A percentile compares a stretch with the other conserved stretches of the same genome.
These are phyloP conservation scores for Acyrthosiphon pisum DNA, from an alignment of 1,140 invertebrate species.

Conservation along the genomic window DNA sequence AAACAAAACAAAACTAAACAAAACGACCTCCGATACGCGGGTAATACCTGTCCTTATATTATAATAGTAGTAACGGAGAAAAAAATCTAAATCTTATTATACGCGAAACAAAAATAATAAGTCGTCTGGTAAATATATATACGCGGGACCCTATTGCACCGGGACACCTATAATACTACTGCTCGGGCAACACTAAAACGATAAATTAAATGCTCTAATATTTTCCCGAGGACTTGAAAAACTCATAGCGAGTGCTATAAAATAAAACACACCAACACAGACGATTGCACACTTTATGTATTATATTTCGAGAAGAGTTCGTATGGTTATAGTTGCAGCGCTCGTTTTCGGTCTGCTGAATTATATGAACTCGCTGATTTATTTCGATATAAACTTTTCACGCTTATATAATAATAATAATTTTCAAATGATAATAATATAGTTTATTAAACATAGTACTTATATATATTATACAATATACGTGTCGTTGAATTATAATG, in stretches of 20 bases:
- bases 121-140: not conserved
- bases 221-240: not conserved
- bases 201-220: not conserved
- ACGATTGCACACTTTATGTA: not conserved
- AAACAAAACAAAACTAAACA: not conserved
- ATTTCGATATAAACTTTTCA: not conserved
- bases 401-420: not conserved
- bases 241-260: not conserved
- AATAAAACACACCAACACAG: not conserved
- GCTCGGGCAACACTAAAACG: not conserved
- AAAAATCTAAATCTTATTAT: conserved; percentile 18
- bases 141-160: not conserved
- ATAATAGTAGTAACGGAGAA: not conserved
- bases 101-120: conserved; percentile 6
- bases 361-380: not conserved
- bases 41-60: not conserved
- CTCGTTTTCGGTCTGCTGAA: not conserved
- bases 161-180: not conserved
- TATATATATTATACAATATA: not conserved
- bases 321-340: not conserved
- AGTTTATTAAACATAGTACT: not conserved
- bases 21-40: not conserved
- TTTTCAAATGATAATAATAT: not conserved
- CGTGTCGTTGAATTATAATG: not conserved
- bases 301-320: not conserved